Evolutionary conservation across 2,797 vertebrate species (phyloP).

Genomic region (Zenarchopterus dispar): DNA sequence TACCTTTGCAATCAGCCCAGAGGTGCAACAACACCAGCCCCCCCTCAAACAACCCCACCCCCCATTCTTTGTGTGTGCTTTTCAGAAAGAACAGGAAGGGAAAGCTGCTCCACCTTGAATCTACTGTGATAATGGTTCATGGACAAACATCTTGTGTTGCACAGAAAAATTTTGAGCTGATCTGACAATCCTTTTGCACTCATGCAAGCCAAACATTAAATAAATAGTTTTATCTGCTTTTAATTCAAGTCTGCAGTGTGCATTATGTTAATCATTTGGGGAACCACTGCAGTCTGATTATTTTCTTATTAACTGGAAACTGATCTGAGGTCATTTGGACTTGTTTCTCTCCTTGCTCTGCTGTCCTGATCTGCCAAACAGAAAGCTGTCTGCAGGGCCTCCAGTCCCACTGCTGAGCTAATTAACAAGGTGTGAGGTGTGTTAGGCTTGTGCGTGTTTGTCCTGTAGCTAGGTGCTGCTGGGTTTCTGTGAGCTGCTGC

Average conservation of each 20-base stretch:
- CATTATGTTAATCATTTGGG: too few relatives aligned
- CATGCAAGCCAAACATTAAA: background rate
- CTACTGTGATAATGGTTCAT: background rate
- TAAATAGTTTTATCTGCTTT: background rate
- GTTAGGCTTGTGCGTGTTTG: conserved; percentile 1
- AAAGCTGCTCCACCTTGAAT: background rate
- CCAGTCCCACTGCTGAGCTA: conserved; percentile 60
- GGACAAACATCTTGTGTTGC: background rate
- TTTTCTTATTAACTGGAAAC: too few relatives aligned
- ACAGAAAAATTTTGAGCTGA: background rate
- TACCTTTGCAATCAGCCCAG: background rate
- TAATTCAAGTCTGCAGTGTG: background rate
- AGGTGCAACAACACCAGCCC: background rate
- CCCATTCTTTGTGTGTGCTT: background rate
- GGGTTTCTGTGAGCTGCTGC: conserved; percentile 25
- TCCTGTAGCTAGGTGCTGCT: conserved; percentile 3
- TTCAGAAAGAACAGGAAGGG: background rate
- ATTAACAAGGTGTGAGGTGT: conserved; percentile 68
- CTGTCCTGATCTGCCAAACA: conserved; percentile 41
- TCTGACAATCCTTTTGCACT: background rate
- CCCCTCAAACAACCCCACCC: background rate
- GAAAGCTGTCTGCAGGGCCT: conserved; percentile 38
- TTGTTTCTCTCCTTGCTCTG: background rate
- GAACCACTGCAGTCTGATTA: too few relatives aligned
- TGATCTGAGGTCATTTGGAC: too few relatives aligned